A percentile compares a stretch with the other conserved stretches of the same genome.
These are phyloP conservation scores for Ia io DNA, from an alignment of 2,113 vertebrate genomes.

Conservation along the genomic window DNA sequence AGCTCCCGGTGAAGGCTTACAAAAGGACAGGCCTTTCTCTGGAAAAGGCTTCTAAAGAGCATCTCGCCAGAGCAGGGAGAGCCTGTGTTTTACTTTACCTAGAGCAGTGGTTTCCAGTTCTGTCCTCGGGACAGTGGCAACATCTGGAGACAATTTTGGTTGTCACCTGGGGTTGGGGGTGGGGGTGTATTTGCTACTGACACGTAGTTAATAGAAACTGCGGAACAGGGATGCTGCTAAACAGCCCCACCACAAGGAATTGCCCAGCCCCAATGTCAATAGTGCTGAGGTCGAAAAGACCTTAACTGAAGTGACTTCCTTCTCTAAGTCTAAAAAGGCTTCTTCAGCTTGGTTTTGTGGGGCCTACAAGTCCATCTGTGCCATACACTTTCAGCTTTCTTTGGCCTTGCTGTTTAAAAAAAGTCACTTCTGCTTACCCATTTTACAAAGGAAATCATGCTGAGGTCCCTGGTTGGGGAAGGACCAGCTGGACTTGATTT, in stretches of 20 bases:
- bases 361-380: background rate
- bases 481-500: background rate
- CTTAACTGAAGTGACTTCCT: background rate
- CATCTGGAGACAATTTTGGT: background rate
- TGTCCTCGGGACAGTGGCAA: background rate
- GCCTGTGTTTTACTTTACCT: background rate
- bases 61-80: background rate
- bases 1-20: background rate
- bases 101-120: background rate
- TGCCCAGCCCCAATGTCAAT: background rate
- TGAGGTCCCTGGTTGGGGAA: background rate
- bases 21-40: background rate
- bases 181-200: background rate
- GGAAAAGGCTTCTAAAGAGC: background rate
- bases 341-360: background rate
- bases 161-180: background rate
- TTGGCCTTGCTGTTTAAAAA: background rate
- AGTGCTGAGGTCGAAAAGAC: background rate
- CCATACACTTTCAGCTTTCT: background rate
- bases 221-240: background rate
- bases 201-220: background rate
- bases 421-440: background rate
- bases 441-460: background rate
- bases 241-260: background rate
- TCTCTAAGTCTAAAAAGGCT: background rate